Conservation (phyloP, 2,888 invertebrate genomes). For the Euclidia mi region DNA sequence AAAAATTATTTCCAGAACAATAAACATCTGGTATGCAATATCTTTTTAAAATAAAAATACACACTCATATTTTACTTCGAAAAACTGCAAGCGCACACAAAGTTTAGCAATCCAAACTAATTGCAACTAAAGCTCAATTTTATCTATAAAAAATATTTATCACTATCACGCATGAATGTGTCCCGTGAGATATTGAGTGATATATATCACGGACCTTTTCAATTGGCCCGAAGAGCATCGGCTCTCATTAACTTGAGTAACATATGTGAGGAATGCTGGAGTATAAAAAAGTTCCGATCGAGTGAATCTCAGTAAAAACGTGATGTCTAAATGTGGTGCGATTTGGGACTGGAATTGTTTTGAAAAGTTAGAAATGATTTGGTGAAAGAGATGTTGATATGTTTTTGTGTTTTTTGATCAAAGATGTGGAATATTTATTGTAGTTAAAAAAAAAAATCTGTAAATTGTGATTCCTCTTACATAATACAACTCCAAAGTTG, state of each 20-base stretch:
- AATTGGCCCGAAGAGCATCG: conserved; percentile 45
- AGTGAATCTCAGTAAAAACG: conserved; percentile 42
- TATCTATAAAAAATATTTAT: conserved; percentile 18
- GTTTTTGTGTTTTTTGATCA: no score
- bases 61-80: no score
- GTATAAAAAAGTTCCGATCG: conserved; percentile 50
- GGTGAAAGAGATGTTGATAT: no score
- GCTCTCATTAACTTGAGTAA: conserved; percentile 51
- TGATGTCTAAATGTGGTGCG: conserved; percentile 46
- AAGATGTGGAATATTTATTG: no score
- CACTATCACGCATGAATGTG: conserved; percentile 21
- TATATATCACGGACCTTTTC: conserved; percentile 52
- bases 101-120: conserved; percentile 10
- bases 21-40: no score
- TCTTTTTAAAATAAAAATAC: no score
- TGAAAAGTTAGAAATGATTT: neutral
- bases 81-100: neutral
- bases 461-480: no score
- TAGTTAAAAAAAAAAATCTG: no score
- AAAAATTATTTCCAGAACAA: no score
- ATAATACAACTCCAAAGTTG: no score
- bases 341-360: conserved; percentile 15
- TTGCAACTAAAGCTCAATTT: conserved; percentile 18
- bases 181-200: conserved; percentile 42
- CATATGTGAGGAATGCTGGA: conserved; percentile 40